Evolutionary conservation across 2,888 invertebrate species (phyloP).

Genomic region (Apodemia duryi): DNA sequence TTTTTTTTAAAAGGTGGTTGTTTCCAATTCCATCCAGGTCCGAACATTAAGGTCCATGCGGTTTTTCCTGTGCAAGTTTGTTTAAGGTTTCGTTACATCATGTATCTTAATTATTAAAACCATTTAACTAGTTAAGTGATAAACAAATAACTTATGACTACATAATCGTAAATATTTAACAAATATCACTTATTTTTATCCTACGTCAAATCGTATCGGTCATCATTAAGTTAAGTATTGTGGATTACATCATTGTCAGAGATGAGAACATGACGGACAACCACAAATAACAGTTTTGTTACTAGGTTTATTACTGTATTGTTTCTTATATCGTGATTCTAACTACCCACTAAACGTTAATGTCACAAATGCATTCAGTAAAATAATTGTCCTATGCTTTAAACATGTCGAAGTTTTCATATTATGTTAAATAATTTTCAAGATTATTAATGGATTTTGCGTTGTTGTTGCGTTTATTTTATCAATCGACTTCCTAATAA

Average conservation of each 20-base stretch:
- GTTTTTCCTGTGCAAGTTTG: background rate
- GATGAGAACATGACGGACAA: constrained; percentile 40
- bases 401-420: background rate
- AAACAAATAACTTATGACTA: constrained; percentile 1
- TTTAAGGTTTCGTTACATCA: background rate
- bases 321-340: constrained; percentile 37
- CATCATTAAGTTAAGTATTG: constrained; percentile 18
- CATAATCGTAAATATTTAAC: background rate
- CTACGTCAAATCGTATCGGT: background rate
- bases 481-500: too few relatives aligned
- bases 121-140: background rate
- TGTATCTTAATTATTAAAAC: background rate
- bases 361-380: constrained; percentile 40
- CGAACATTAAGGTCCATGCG: too few relatives aligned
- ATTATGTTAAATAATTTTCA: background rate
- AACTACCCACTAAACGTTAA: constrained; percentile 42
- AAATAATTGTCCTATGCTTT: constrained; percentile 32
- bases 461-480: too few relatives aligned
- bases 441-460: too few relatives aligned
- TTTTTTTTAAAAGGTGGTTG: too few relatives aligned
- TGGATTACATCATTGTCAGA: constrained; percentile 39
- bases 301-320: constrained; percentile 42
- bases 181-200: constrained; percentile 1
- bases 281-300: constrained; percentile 38
- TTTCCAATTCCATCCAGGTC: too few relatives aligned